phyloP scores from a whole-genome alignment of 2,888 invertebrate genomes.

The Dromius quadrimaculatus region DNA sequence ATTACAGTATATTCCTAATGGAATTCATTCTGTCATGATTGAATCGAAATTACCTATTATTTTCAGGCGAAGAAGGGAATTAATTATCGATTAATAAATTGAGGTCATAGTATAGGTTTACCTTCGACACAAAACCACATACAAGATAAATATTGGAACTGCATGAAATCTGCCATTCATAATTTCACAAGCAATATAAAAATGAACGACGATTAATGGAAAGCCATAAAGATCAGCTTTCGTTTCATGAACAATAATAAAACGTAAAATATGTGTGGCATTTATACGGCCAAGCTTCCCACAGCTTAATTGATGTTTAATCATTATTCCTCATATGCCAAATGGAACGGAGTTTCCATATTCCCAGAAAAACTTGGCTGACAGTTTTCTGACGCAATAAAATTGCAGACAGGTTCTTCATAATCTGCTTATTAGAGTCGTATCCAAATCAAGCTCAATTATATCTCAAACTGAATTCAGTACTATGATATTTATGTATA shows the following conservation, averaged over 20 bases:
- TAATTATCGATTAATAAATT: conserved; percentile 30
- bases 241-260: conserved; percentile 30
- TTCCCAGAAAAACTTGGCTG: too few species aligned
- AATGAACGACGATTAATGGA: conserved; percentile 26
- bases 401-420: too few species aligned
- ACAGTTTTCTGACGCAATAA: too few species aligned
- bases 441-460: too few species aligned
- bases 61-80: not conserved
- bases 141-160: conserved; percentile 6
- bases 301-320: conserved; percentile 26
- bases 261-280: conserved; percentile 25
- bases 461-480: too few species aligned
- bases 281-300: conserved; percentile 15
- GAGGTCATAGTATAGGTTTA: conserved; percentile 12
- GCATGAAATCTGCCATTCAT: conserved; percentile 12
- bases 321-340: conserved; percentile 12
- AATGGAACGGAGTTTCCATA: not conserved
- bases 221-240: conserved; percentile 22
- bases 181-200: conserved; percentile 3
- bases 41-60: conserved; percentile 4
- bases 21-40: not conserved
- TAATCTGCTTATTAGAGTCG: too few species aligned
- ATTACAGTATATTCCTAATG: not conserved
- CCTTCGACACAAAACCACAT: not conserved
- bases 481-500: too few species aligned